phyloP scores from a whole-genome alignment of 1,140 invertebrate species.

The Proales similis region DNA sequence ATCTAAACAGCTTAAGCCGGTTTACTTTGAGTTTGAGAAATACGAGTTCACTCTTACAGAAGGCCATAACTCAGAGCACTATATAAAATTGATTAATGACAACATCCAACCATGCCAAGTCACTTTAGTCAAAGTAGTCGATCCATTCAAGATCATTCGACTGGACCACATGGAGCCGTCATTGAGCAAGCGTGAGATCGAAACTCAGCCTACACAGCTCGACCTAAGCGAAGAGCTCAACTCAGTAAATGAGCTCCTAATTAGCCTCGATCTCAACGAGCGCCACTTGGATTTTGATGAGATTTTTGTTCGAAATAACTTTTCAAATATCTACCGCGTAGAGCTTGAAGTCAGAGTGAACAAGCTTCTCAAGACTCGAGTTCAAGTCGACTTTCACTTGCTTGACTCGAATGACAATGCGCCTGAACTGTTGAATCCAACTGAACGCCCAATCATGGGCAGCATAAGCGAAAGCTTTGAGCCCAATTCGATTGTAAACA shows the following conservation, averaged over 20 bases:
- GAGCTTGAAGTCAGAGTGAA: constrained; percentile 8
- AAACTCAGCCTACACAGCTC: background rate
- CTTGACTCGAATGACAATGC: constrained; percentile 28
- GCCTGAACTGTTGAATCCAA: background rate
- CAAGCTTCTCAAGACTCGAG: constrained; percentile 11
- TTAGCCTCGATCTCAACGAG: constrained; percentile 14
- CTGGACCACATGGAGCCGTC: constrained; percentile 15
- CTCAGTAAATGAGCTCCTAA: constrained; percentile 2
- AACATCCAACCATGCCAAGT: constrained; percentile 13
- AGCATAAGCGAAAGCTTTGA: constrained; percentile 5
- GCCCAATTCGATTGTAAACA: constrained; percentile 27
- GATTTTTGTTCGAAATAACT: constrained; percentile 4
- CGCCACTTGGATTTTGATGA: constrained; percentile 14
- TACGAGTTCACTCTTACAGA: constrained; percentile 31
- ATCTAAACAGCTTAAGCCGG: background rate
- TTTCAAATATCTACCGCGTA: constrained; percentile 18
- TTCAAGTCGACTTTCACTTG: constrained; percentile 16
- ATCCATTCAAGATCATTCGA: constrained; percentile 11
- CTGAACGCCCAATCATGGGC: background rate
- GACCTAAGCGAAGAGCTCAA: constrained; percentile 19
- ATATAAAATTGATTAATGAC: constrained; percentile 21
- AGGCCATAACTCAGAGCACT: background rate
- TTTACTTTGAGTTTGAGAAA: constrained; percentile 33
- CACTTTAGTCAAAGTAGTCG: background rate
- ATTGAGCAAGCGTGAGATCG: constrained; percentile 17